Percentiles rank a stretch among this genome's conserved stretches.
Conservation (phyloP, 2,888 invertebrate genomes). For the Thera obeliscata region DNA sequence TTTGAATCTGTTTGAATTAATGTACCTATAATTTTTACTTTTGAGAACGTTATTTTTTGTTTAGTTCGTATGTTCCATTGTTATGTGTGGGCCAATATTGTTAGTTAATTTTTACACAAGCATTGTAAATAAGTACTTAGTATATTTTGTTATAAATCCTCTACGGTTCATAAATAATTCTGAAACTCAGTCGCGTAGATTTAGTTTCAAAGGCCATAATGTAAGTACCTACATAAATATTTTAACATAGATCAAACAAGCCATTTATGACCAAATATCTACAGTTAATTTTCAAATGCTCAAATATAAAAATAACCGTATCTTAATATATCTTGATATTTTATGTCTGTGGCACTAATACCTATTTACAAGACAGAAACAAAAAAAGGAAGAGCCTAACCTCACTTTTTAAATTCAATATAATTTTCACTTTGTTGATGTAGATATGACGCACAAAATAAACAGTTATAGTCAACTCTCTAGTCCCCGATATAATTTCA, state of each 20-base stretch:
- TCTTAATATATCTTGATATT: slow-evolving; percentile 4
- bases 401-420: slow-evolving; percentile 2
- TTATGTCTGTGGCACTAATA: slow-evolving; percentile 17
- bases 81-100: slow-evolving; percentile 50
- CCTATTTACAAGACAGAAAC: slow-evolving; percentile 2
- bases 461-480: slow-evolving; percentile 77
- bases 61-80: slow-evolving; percentile 37
- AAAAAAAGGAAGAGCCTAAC: not conserved
- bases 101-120: slow-evolving; percentile 41
- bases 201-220: slow-evolving; percentile 39
- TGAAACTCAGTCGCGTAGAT: slow-evolving; percentile 28
- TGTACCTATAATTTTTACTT: slow-evolving; percentile 18
- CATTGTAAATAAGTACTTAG: slow-evolving; percentile 26
- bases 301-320: slow-evolving; percentile 18
- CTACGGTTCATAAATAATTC: slow-evolving; percentile 24
- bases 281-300: slow-evolving; percentile 48
- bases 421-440: not conserved
- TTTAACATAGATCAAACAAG: slow-evolving; percentile 46
- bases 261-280: slow-evolving; percentile 61
- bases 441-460: slow-evolving; percentile 59
- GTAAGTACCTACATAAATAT: slow-evolving; percentile 40
- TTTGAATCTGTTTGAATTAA: slow-evolving; percentile 26
- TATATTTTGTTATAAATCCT: slow-evolving; percentile 23
- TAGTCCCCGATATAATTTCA: slow-evolving; percentile 76
- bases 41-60: slow-evolving; percentile 23